Evolutionary conservation across 2,797 vertebrate species (phyloP).

Genomic region (Xenentodon cancila): DNA sequence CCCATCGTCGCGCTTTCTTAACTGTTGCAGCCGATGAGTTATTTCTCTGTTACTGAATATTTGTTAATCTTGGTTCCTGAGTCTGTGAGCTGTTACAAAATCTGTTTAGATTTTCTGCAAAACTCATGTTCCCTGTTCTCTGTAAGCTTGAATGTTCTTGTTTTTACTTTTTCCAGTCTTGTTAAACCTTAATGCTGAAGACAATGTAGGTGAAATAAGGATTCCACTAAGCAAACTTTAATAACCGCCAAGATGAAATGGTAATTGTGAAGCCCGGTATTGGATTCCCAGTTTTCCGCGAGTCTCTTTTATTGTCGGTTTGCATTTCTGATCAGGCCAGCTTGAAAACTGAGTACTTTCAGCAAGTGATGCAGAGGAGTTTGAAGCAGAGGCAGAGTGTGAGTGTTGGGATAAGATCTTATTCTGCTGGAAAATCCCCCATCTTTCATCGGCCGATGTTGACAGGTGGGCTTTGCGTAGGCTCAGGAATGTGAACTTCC

Average conservation of each 20-base stretch:
- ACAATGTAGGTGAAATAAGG: constrained; percentile 8
- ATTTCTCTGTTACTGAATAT: too few species aligned
- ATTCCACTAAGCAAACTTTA: constrained; percentile 28
- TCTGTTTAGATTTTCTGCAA: too few species aligned
- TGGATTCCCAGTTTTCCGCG: constrained; percentile 6
- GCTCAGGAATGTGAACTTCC: constrained; percentile 60
- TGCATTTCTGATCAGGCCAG: constrained; percentile 41
- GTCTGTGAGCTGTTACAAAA: too few species aligned
- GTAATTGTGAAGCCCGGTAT: neutral
- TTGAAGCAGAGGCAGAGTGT: constrained; percentile 14
- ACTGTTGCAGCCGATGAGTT: too few species aligned
- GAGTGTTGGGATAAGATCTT: constrained; percentile 41
- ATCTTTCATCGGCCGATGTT: constrained; percentile 50
- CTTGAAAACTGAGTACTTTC: constrained; percentile 20
- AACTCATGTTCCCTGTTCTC: too few species aligned
- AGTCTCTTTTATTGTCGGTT: constrained; percentile 26
- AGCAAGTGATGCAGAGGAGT: constrained; percentile 17
- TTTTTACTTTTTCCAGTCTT: too few species aligned
- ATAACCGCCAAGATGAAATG: constrained; percentile 25
- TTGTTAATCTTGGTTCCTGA: too few species aligned
- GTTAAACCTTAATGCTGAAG: neutral
- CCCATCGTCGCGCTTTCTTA: neutral
- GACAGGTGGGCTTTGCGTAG: constrained; percentile 57
- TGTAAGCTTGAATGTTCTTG: too few species aligned
- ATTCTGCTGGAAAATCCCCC: constrained; percentile 54